Base-by-base conservation (phyloP, 2,797 vertebrate genomes). In the Gambusia yucatana region DNA sequence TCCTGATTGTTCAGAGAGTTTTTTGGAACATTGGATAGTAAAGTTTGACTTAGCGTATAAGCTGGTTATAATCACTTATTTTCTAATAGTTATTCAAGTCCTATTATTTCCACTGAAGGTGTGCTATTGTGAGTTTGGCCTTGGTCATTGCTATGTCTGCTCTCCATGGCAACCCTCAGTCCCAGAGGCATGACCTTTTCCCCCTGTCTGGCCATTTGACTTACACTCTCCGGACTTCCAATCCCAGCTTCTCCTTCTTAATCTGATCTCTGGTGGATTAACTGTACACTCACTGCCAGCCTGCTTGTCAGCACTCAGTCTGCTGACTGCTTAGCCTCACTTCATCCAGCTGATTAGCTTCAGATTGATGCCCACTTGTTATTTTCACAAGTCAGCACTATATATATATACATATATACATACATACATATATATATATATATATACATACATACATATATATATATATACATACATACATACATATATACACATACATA, bases 211-310 rank as follows among this genome's bases (percentile, higher is more conserved):
- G 76, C 30, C 75, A 39, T 71, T 80, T 75, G 77, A 72, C 9
- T 73, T 48, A 84, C 22, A 7, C 74, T 55, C 48, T 82, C 72
- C 67, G 88, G 73, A 79, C 4, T 75, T 81, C 59, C 90, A 93
- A 92, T 92, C 90, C 89, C 61, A 80, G 80, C 86, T 77, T 75
- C 74, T 77, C 47, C 33, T 16, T 71, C 76, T 91, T 95, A 95
- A 94, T 94, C 91, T 93, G 73, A 89, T 90, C 82, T 87, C 79
- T 88, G 79, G 78, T 82, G 91, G 72, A 94, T 95, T 95, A 94
- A 82, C 73, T 52, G 73, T 76, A 82, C 33, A 73, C 61, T 46
- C 43, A 67, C 83, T 30, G 73, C 72, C 81, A 78, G 73, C 65
- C 61, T 47, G n/a, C 30, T 74, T 74, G 77, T 22, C 59, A 50